phyloP scores from a whole-genome alignment of 2,113 vertebrate genomes.

The Melanerpes aurifrons region DNA sequence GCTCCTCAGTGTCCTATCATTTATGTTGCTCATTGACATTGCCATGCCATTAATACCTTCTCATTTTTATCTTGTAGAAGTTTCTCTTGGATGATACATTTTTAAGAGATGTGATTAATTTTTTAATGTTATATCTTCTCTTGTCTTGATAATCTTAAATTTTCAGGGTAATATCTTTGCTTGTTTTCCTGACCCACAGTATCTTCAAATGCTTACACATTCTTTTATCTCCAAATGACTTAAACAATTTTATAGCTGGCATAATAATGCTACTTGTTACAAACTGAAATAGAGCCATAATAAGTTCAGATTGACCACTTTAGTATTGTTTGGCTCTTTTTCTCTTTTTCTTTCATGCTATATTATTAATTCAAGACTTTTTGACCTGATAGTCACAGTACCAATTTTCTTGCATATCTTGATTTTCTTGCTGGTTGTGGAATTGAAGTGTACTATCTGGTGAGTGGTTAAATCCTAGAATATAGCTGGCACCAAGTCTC shows the following conservation, averaged over 20 bases:
- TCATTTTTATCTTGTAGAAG: not conserved
- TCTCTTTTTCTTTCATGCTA: not conserved
- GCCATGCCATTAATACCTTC: not conserved
- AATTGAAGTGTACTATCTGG: not conserved
- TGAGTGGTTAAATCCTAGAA: not conserved
- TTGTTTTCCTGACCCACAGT: not conserved
- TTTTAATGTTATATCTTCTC: not conserved
- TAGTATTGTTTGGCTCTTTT: not conserved
- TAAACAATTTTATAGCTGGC: not conserved
- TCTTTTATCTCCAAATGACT: not conserved
- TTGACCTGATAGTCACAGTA: constrained; percentile 4
- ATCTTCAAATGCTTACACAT: not conserved
- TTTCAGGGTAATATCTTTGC: not conserved
- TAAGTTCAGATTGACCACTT: not conserved
- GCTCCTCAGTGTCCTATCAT: not conserved
- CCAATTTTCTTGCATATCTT: not conserved
- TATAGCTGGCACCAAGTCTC: not conserved
- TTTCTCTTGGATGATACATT: not conserved
- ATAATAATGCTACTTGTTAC: not conserved
- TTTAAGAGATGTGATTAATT: not conserved
- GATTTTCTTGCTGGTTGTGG: not conserved
- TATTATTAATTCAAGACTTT: not conserved
- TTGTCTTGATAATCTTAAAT: not conserved
- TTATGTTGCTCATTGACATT: not conserved
- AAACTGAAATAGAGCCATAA: not conserved